A percentile compares a stretch with the other conserved stretches of the same genome.
Conservation (phyloP, 2,797 vertebrate species). For the Artibeus jamaicensis region DNA sequence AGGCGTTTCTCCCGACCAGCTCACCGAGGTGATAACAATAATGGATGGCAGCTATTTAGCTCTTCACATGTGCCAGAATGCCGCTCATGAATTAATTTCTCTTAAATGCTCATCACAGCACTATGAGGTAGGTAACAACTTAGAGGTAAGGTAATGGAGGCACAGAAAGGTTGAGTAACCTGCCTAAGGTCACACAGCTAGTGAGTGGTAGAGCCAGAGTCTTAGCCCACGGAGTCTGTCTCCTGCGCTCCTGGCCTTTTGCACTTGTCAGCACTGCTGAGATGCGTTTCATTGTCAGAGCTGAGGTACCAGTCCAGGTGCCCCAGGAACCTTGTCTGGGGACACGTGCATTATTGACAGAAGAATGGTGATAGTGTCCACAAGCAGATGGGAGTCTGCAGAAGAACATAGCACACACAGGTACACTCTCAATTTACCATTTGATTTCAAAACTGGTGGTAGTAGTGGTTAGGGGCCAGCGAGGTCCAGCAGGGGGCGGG, state of each 20-base stretch:
- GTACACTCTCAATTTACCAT: neutral
- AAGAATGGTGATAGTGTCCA: neutral
- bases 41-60: neutral
- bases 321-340: neutral
- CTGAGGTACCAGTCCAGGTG: neutral
- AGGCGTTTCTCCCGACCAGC: neutral
- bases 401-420: fast-evolving
- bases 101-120: neutral
- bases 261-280: fast-evolving
- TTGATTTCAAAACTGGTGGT: neutral
- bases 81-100: neutral
- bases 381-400: neutral
- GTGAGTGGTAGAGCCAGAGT: neutral
- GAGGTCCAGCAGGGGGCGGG: neutral
- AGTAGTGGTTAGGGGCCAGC: neutral
- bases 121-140: neutral
- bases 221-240: neutral
- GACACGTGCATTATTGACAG: neutral
- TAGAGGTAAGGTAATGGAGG: neutral
- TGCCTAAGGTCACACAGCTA: neutral
- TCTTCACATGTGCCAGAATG: neutral
- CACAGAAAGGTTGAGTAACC: neutral
- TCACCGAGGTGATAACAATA: neutral
- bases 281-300: neutral
- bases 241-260: neutral